Conservation (phyloP, 2,888 invertebrate species). For the Phalangium opilio region DNA sequence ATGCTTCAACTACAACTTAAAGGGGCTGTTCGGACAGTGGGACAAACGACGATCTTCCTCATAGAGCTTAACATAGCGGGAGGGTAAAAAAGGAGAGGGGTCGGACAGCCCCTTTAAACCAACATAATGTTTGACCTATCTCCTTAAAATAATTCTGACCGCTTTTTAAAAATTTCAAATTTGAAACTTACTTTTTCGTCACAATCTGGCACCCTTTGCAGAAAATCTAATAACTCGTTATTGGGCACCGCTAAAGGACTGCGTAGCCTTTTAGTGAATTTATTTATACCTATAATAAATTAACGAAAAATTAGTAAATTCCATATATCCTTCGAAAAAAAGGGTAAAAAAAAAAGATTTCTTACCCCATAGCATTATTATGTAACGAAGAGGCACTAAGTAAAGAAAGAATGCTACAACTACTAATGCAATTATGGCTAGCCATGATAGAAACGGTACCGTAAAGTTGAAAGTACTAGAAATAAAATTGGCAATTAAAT, state of each 20-base stretch:
- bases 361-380: conserved; percentile 79
- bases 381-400: conserved; percentile 69
- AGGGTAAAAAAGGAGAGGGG: too few relatives aligned
- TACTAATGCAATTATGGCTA: conserved; percentile 64
- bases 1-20: too few relatives aligned
- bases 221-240: conserved; percentile 86
- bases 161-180: too few relatives aligned
- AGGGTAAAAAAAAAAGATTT: background rate
- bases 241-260: conserved; percentile 90
- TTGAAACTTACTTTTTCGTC: conserved; percentile 18
- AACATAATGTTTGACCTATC: too few relatives aligned
- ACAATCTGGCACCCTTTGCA: conserved; percentile 88
- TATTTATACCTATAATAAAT: conserved; percentile 47
- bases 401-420: conserved; percentile 65
- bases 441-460: conserved; percentile 83
- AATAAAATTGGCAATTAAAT: conserved; percentile 21
- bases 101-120: too few relatives aligned
- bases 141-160: too few relatives aligned
- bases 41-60: too few relatives aligned
- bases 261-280: conserved; percentile 82
- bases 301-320: too few relatives aligned
- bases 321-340: background rate
- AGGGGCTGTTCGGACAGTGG: too few relatives aligned
- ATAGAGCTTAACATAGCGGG: too few relatives aligned
- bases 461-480: conserved; percentile 89